Conservation (phyloP, 1,140 invertebrate species). For the Trichoplusia ni region DNA sequence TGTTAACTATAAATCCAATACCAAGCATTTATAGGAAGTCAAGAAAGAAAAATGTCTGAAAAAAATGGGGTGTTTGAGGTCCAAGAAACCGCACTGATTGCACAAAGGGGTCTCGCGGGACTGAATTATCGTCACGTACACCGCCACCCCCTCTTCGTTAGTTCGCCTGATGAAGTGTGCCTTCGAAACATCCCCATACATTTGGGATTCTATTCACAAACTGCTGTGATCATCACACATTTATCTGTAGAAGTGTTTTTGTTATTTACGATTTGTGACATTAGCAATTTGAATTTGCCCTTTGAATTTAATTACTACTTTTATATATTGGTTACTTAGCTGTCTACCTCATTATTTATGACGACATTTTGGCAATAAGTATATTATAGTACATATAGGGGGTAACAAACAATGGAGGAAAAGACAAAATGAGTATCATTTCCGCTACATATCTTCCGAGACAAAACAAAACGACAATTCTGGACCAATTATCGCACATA, state of each 20-base stretch:
- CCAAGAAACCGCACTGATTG: conserved; percentile 74
- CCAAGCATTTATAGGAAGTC: neutral
- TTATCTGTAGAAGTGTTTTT: conserved; percentile 1
- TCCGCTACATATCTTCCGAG: too few relatives aligned
- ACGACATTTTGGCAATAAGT: too few relatives aligned
- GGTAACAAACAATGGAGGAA: too few relatives aligned
- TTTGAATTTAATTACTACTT: too few relatives aligned
- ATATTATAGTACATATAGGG: too few relatives aligned
- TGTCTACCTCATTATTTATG: too few relatives aligned
- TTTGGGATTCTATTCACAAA: conserved; percentile 52
- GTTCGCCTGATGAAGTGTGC: conserved; percentile 60
- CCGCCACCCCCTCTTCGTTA: conserved; percentile 64
- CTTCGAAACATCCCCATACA: conserved; percentile 47
- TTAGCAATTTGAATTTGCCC: too few relatives aligned
- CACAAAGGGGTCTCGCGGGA: conserved; percentile 71
- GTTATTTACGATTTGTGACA: neutral
- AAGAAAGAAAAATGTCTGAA: conserved; percentile 47
- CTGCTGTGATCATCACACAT: conserved; percentile 17
- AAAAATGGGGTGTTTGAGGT: conserved; percentile 52
- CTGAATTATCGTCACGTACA: conserved; percentile 71
- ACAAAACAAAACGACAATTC: too few relatives aligned
- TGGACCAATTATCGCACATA: too few relatives aligned
- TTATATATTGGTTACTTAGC: too few relatives aligned
- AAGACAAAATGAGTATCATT: too few relatives aligned
- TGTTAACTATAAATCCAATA: too few relatives aligned